Evolutionary conservation across 2,113 vertebrate species (phyloP), one percentile per base, ranked within the genome.

Genomic region (Pardalotus punctatus): DNA sequence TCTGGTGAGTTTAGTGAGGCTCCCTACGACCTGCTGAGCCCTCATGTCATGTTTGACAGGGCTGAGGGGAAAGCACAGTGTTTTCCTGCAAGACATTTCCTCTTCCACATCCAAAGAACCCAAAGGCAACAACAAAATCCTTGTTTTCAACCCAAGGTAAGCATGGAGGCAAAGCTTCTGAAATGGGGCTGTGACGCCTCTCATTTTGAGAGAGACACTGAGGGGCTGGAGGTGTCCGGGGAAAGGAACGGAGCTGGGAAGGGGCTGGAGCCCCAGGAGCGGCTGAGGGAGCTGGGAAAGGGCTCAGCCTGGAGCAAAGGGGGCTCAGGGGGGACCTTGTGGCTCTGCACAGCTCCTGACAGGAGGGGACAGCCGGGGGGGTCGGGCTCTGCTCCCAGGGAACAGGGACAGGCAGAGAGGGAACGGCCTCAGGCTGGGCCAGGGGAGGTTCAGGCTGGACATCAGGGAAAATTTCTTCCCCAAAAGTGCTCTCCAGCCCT

Each of bases 341-440:
- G 57, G 43, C 57, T 77, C 73, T 61, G 22, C 45, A 77, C 57
- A 61, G 25, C 3, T 50, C 35, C 45, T 77, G 57, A 24, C 35
- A 50, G 45, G 57, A 38, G 35, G 35, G 11, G 9, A 22, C 16
- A 76, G n/a, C 43, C 0, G 1, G 20, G 19, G 8, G 7, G 6
- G 24, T 67, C 0, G 0, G 40, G 12, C 21, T 82, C n/a, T 61
- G 17, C 48, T 69, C 5, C 8, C 29, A 54, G 54, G 29, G 25
- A 53, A 31, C 13, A 45, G 29, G n/a, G 24, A 61, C 54, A 76
- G 24, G 14, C 61, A 2, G 12, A 56, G 12, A 6, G 12, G 14
- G 8, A 48, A 69, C 0, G 0, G 8, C 21, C 14, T 54, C 47
- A 42, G 4, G 21, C 10, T 54, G 25, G 7, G 11, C 21, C 25